Base-by-base conservation (phyloP, 2,888 invertebrate genomes). In the Pristionchus japonicus region DNA sequence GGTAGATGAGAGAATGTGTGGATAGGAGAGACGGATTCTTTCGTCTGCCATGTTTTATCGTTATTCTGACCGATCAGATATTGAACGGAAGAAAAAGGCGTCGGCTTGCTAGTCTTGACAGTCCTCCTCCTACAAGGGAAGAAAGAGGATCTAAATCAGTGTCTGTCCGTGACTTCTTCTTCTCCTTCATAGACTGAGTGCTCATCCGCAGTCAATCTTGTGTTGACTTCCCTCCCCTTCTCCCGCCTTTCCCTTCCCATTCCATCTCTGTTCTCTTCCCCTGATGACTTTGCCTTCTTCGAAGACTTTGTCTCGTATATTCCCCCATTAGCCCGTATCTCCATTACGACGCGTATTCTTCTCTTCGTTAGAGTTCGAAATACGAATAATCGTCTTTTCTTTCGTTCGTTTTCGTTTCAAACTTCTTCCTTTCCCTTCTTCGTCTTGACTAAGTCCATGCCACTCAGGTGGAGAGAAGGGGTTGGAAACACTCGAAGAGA, bases 221-320 rank as follows among this genome's bases (percentile, higher is more conserved):
- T 77, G 77, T 77, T 77, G 77, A 77, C 77, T 77, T 77, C 77
- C 47, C 47, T 43, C 43, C 27, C 40, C 40, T 40, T 70, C n/a
- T 34, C n/a, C 34, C 31, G 9, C 15, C 34, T 67, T 34, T 27
- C 34, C 34, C 70, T 47, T 77, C 77, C 37, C 37, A 20, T 70
- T 77, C 77, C 77, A 47, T 70, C 23, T 23, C 43, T 47, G 20
- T 47, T 77, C 43, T 77, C 43, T 47, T 77, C 20, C 67, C 40
- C 40, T 67, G 31, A 77, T 77, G 77, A 43, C 37, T 20, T 40
- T 13, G 17, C 40, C 74, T 23, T 70, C 31, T 70, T 37, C 37
- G 31, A 20, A 27, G 15, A 47, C 80, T 80, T 70, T 37, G 15
- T 15, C 6, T 70, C 23, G 20, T 31, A 20, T 17, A 3, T 67